Percentiles rank a stretch among this genome's conserved stretches.
Evolutionary conservation across 2,113 vertebrate species (phyloP).

Genomic region (Pygoscelis adeliae): DNA sequence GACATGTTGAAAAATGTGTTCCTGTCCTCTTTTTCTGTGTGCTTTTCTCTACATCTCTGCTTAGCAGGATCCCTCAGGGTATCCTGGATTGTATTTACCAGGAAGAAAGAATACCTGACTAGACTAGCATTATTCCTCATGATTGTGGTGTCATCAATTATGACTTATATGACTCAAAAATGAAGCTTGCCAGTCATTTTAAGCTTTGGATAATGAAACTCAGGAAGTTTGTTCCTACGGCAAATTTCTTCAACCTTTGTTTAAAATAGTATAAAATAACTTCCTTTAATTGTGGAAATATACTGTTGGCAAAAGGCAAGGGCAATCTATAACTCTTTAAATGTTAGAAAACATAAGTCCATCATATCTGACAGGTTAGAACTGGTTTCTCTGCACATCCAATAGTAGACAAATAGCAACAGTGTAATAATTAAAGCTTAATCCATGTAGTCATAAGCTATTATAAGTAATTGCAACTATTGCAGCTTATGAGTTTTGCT

Average conservation of each 20-base stretch:
- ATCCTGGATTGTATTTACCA: conserved; percentile 60
- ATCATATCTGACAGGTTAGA: conserved; percentile 18
- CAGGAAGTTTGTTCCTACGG: conserved; percentile 54
- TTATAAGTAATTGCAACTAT: conserved; percentile 25
- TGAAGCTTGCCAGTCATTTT: conserved; percentile 62
- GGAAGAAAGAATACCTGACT: conserved; percentile 67
- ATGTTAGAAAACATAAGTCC: background rate
- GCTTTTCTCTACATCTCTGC: conserved; percentile 65
- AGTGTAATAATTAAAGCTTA: conserved; percentile 45
- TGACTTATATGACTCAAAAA: conserved; percentile 51
- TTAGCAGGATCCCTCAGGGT: conserved; percentile 62
- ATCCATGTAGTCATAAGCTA: conserved; percentile 41
- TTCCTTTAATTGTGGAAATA: conserved; percentile 57
- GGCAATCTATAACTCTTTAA: conserved; percentile 1
- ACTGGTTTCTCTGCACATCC: background rate
- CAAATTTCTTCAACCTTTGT: conserved; percentile 42
- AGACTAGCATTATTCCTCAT: conserved; percentile 48
- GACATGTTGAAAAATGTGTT: conserved; percentile 73
- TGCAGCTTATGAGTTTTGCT: background rate
- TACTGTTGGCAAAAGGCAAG: conserved; percentile 39
- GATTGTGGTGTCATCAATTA: conserved; percentile 58
- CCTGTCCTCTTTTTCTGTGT: conserved; percentile 57
- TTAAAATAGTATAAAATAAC: conserved; percentile 52
- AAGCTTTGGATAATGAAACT: conserved; percentile 34
- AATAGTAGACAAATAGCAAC: conserved; percentile 18